These are phyloP conservation scores for Pelodiscus sinensis DNA, from an alignment of 2,113 vertebrate species.

Conservation along the genomic window DNA sequence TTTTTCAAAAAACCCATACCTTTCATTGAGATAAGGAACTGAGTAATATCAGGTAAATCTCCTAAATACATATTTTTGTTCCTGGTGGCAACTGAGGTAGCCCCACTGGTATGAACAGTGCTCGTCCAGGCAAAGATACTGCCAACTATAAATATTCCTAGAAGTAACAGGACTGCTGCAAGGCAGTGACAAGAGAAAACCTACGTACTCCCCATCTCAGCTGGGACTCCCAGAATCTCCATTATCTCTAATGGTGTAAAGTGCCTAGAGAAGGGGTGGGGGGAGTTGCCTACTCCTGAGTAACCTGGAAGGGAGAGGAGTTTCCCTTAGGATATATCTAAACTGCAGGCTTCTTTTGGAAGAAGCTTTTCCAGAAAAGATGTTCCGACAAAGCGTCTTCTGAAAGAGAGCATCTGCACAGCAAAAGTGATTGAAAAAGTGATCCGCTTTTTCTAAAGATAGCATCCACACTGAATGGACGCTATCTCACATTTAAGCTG, in stretches of 20 bases:
- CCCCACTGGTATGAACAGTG: background rate
- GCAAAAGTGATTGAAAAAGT: too few species aligned
- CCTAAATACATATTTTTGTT: background rate
- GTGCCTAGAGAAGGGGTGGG: background rate
- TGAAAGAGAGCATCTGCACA: too few species aligned
- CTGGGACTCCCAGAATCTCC: background rate
- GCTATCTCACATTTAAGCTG: too few species aligned
- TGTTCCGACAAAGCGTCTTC: too few species aligned
- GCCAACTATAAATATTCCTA: background rate
- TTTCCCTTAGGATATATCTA: background rate
- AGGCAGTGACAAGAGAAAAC: background rate
- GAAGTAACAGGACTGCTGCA: background rate
- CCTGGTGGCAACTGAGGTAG: background rate
- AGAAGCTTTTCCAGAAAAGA: too few species aligned
- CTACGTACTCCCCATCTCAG: background rate
- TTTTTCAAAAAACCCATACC: too few species aligned
- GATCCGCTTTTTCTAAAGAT: too few species aligned
- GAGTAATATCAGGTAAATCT: too few species aligned
- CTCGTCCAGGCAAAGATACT: background rate
- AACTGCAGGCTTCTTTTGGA: too few species aligned
- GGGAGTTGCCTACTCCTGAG: background rate
- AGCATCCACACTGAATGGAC: too few species aligned
- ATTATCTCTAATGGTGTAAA: background rate
- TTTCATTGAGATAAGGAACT: too few species aligned
- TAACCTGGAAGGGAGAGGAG: background rate